phyloP scores from a whole-genome alignment of 2,113 vertebrate species.

The Capricornis sumatraensis region DNA sequence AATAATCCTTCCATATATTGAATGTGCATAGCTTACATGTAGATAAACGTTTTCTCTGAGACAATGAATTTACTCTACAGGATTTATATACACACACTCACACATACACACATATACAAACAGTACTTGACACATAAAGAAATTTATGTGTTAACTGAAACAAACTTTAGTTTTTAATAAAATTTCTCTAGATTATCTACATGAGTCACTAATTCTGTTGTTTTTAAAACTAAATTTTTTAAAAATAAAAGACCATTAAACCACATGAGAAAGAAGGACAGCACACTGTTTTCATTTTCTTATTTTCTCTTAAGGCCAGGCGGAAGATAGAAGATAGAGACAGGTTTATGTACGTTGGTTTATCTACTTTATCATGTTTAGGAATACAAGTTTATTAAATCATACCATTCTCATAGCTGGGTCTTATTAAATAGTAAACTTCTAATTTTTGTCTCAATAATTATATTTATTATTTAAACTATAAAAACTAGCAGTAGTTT shows the following conservation, averaged over 20 bases:
- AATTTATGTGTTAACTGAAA: neutral
- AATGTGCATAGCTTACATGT: neutral
- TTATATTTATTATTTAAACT: neutral
- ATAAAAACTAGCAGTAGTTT: neutral
- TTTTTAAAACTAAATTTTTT: neutral
- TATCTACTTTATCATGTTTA: neutral
- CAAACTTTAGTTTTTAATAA: neutral
- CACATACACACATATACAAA: neutral
- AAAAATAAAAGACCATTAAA: neutral
- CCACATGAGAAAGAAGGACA: neutral
- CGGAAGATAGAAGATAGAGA: neutral
- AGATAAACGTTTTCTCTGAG: neutral
- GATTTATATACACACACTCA: neutral
- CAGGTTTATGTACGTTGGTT: neutral
- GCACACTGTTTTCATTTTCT: neutral
- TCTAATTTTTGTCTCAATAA: neutral
- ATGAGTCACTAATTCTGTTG: neutral
- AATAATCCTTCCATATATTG: neutral
- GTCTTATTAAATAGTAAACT: neutral
- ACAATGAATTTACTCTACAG: neutral
- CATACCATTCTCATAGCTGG: neutral
- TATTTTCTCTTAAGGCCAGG: neutral
- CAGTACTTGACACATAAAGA: neutral
- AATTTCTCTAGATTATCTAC: neutral
- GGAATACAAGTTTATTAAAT: neutral